Evolutionary conservation across 2,888 invertebrate species (phyloP).

Genomic region (Drosophila imparisetae): DNA sequence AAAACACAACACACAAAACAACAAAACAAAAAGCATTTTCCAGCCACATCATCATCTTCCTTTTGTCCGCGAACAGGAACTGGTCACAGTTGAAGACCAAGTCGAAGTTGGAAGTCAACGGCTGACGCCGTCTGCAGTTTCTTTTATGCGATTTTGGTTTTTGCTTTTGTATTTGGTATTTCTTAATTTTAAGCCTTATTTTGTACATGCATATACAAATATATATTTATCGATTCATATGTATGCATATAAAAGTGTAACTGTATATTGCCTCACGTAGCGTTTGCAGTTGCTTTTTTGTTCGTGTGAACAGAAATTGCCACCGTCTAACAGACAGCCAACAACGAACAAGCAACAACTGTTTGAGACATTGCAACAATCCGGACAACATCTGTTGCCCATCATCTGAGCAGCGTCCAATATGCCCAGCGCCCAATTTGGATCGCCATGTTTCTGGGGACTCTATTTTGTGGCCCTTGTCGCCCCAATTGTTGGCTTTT

Average conservation of each 20-base stretch:
- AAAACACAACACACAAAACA: slow-evolving; percentile 33
- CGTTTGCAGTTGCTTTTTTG: slow-evolving; percentile 60
- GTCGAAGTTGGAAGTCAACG: slow-evolving; percentile 25
- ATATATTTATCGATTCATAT: slow-evolving; percentile 1
- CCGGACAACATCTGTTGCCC: slow-evolving; percentile 66
- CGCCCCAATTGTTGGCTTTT: slow-evolving; percentile 39
- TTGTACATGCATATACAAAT: slow-evolving; percentile 18
- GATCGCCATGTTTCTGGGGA: slow-evolving; percentile 41
- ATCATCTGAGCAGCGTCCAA: slow-evolving; percentile 36
- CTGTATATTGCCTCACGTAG: slow-evolving; percentile 57
- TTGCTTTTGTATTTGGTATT: slow-evolving; percentile 58
- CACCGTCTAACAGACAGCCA: slow-evolving; percentile 47
- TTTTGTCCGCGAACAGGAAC: slow-evolving; percentile 77
- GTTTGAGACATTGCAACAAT: slow-evolving; percentile 43
- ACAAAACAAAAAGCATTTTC: slow-evolving; percentile 39
- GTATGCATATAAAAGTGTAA: slow-evolving; percentile 15
- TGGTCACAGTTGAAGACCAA: slow-evolving; percentile 64
- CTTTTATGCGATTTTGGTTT: slow-evolving; percentile 53
- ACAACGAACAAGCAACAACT: slow-evolving; percentile 46
- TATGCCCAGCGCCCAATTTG: slow-evolving; percentile 29
- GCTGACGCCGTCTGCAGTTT: slow-evolving; percentile 52
- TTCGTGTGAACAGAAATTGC: slow-evolving; percentile 73
- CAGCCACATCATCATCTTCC: slow-evolving; percentile 73
- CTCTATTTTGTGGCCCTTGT: slow-evolving; percentile 19
- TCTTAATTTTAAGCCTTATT: slow-evolving; percentile 63